Evolutionary conservation across 2,797 vertebrate species (phyloP), one percentile per base, ranked within the genome.

Genomic region (Anomalospiza imberbis): DNA sequence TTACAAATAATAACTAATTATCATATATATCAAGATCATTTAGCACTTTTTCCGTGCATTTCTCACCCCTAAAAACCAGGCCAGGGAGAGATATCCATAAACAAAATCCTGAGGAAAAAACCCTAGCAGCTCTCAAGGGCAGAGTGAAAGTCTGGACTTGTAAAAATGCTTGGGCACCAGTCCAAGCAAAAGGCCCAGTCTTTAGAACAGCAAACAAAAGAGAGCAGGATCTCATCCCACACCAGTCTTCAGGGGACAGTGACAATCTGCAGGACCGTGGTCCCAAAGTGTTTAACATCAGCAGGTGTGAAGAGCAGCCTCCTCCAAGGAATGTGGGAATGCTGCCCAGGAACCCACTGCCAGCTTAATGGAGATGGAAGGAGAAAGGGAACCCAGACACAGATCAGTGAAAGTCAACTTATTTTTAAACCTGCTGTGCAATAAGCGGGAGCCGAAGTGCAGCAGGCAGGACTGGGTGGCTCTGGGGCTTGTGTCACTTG

Each of bases 81-180:
- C n/a, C 71, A 61, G 34, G n/a, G 40, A 90, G 28, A 79, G 12
- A 51, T 22, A 66, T 10, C 72, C 22, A 85, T 24, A 79, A 85
- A 78, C 31, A 68, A 76, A 94, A 90, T 29, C 55, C 67, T 63
- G 73, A 68, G 48, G 53, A 82, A 82, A 71, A 94, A 70, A 12
- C 2, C 17, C 19, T 7, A 81, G 88, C 83, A 94, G 62, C 31
- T 95, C 76, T 91, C 80, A 86, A 93, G 78, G 81, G 87, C 89
- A 92, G 62, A 93, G 70, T 81, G 88, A 78, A 84, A 96, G 88
- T 51, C 91, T 81, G 93, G 83, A 80, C 73, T 95, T 93, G 79
- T 86, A 81, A 90, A 94, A 94, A 70, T 62, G 57, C 62, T 88
- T 42, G 73, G 90, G 90, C 95, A 94, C 11, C 13, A 24, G 66